Evolutionary conservation across 2,888 invertebrate genomes (phyloP).

Genomic region (Tethea ocularis): DNA sequence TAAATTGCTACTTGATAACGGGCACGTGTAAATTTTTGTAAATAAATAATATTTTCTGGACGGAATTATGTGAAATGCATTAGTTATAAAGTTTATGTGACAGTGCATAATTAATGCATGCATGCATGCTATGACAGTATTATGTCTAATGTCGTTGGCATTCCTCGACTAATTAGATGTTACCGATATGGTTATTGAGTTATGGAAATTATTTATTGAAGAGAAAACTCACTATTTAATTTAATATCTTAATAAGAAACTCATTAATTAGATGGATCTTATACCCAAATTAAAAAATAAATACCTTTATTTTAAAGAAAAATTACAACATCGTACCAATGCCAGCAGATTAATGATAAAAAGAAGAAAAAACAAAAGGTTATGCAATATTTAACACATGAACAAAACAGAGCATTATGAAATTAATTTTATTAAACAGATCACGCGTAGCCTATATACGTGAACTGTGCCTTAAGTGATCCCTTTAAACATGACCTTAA

Average conservation of each 20-base stretch:
- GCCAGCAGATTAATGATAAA: too few relatives aligned
- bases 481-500: slow-evolving; percentile 36
- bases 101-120: neutral
- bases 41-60: slow-evolving; percentile 11
- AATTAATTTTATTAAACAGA: slow-evolving; percentile 40
- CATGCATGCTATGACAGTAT: neutral
- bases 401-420: slow-evolving; percentile 17
- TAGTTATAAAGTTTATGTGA: neutral
- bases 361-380: neutral
- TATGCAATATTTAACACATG: neutral
- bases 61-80: neutral
- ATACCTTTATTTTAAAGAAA: too few relatives aligned
- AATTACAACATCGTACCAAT: too few relatives aligned
- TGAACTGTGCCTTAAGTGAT: slow-evolving; percentile 50
- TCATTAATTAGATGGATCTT: too few relatives aligned
- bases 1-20: slow-evolving; percentile 54
- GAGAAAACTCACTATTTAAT: too few relatives aligned
- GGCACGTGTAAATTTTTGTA: slow-evolving; percentile 26
- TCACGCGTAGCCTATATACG: slow-evolving; percentile 71
- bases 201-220: neutral
- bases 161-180: neutral
- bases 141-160: neutral
- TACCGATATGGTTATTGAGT: neutral
- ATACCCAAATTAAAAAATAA: too few relatives aligned
- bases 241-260: too few relatives aligned